Evolutionary conservation across 2,888 invertebrate species (phyloP).

Genomic region (Morinoia aosen): DNA sequence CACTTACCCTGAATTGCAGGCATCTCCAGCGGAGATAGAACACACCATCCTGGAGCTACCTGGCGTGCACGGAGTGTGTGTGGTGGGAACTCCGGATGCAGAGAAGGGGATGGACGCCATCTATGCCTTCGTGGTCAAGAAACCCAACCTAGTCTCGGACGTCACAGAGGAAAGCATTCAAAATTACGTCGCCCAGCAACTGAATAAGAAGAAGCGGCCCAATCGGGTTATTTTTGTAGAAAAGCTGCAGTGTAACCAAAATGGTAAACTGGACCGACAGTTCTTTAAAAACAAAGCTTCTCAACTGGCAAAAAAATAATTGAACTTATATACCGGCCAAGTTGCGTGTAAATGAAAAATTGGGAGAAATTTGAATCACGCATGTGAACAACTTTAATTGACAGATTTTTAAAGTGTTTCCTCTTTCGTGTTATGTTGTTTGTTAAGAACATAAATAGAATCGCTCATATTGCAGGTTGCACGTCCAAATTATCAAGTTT

Average conservation of each 20-base stretch:
- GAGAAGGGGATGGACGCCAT: conserved; percentile 54
- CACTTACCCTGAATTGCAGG: conserved; percentile 44
- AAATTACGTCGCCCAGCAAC: background rate
- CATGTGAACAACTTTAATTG: no score
- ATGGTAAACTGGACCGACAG: background rate
- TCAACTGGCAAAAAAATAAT: background rate
- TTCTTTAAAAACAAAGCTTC: background rate
- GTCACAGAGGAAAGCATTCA: background rate
- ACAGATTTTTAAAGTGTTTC: no score
- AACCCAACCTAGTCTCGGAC: background rate
- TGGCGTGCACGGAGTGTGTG: conserved; percentile 57
- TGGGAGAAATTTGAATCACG: no score
- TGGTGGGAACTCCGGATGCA: conserved; percentile 55
- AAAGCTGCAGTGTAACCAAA: background rate
- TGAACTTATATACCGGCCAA: background rate
- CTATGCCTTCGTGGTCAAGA: conserved; percentile 54
- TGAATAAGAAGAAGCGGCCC: background rate
- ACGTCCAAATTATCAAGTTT: no score
- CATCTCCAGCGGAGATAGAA: conserved; percentile 62
- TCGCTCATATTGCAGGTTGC: no score
- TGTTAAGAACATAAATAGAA: no score
- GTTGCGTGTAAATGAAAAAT: no score
- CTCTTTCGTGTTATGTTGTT: no score
- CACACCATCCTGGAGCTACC: conserved; percentile 54
- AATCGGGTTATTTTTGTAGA: background rate